Conservation (phyloP, 2,888 invertebrate genomes). For the Ectobius pallidus region DNA sequence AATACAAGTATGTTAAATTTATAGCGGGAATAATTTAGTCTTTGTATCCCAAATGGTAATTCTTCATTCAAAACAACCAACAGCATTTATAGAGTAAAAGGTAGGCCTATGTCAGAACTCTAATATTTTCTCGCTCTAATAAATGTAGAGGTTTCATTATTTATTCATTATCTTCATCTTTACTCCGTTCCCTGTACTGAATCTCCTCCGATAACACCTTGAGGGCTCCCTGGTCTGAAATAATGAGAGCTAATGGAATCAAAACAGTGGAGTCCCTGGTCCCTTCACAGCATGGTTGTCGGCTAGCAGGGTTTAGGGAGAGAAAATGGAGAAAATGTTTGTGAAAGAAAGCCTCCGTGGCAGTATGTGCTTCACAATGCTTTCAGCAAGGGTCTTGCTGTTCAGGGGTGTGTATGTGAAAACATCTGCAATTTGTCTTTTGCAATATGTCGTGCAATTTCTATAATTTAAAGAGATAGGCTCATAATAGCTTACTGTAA, state of each 20-base stretch:
- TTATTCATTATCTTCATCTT: not conserved
- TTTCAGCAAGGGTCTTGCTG: too few relatives aligned
- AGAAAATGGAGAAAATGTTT: not conserved
- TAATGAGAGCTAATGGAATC: conserved; percentile 22
- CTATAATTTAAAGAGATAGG: too few relatives aligned
- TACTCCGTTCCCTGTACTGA: not conserved
- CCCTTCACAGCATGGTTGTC: not conserved
- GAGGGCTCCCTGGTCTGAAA: not conserved
- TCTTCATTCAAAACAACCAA: too few relatives aligned
- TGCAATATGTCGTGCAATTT: too few relatives aligned
- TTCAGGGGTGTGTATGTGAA: too few relatives aligned
- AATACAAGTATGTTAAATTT: too few relatives aligned
- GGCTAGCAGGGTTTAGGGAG: not conserved
- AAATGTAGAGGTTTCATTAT: not conserved
- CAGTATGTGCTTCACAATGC: too few relatives aligned
- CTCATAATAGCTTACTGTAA: too few relatives aligned
- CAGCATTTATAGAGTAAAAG: not conserved
- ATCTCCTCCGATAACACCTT: conserved; percentile 15
- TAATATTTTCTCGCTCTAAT: not conserved
- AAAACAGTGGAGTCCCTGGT: not conserved
- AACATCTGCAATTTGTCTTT: too few relatives aligned
- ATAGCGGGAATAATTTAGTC: too few relatives aligned
- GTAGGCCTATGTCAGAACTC: not conserved
- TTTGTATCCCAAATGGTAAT: too few relatives aligned
- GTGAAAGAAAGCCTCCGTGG: not conserved